A percentile compares a stretch with the other conserved stretches of the same genome.
Conservation (phyloP, 2,113 vertebrate genomes). For the Tachysurus fulvidraco region DNA sequence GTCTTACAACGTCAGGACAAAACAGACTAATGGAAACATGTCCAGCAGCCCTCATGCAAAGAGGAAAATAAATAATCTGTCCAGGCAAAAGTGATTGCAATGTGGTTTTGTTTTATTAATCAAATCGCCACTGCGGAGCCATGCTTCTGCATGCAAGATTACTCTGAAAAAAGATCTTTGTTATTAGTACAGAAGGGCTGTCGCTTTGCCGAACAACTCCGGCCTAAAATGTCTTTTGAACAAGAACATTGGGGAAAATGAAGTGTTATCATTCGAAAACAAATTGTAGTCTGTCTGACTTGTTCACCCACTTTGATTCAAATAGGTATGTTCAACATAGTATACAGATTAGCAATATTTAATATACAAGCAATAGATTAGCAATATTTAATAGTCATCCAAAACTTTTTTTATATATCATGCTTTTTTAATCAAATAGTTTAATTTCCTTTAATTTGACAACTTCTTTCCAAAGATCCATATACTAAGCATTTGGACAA, state of each 20-base stretch:
- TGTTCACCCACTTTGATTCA: neutral
- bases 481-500: neutral
- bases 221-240: neutral
- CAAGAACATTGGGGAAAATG: neutral
- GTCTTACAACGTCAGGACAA: neutral
- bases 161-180: neutral
- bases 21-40: neutral
- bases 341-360: neutral
- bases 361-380: neutral
- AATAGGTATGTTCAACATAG: neutral
- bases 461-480: neutral
- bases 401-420: neutral
- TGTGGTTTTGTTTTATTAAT: conserved; percentile 17
- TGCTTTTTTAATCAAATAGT: neutral
- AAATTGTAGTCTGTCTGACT: neutral
- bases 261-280: neutral
- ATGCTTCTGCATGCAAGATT: neutral
- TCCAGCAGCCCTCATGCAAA: neutral
- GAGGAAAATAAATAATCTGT: neutral
- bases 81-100: neutral
- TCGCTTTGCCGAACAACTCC: neutral
- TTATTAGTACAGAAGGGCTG: neutral
- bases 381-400: neutral
- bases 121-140: neutral
- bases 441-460: neutral